Evolutionary conservation across 2,113 vertebrate species (phyloP), one percentile per base, ranked within the genome.

Genomic region (Gasterosteus nipponicus): DNA sequence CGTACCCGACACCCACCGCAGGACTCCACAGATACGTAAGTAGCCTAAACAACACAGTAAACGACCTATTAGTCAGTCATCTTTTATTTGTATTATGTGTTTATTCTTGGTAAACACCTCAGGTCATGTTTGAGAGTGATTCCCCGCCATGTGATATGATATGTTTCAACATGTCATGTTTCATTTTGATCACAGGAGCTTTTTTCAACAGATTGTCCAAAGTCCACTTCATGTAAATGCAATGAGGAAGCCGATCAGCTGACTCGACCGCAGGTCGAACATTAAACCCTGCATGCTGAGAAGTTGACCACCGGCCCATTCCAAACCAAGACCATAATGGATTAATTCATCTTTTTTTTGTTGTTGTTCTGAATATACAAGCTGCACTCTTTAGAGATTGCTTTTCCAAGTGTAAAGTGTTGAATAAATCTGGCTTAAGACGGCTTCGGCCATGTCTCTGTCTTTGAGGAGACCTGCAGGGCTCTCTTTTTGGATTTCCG

Each of bases 211-310:
- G 15, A 46, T 39, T 18, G 7, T 11, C 19, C 12, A 4, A 57
- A 54, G 29, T 68, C n/a, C 1, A 2, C 49, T 41, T 33, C 9
- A 12, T 8, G 16, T 16, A 54, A 22, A 26, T 10, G 9, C 2
- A n/a, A 16, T 19, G 29, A 29, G 9, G n/a, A 68, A 74, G 56
- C 22, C 51, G 59, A 69, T 74, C 47, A 71, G 70, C 70, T 87
- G 78, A 84, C 54, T 14, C 0, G 9, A 12, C 11, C 29, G 11
- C 3, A 1, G 44, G 35, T 73, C 72, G 1, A 80, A 5, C 9
- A 44, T 67, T 33, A 70, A 58, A 63, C 41, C 15, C 1, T 16
- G 22, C 65, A 69, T 58, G 26, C 39, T 56, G 57, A 35, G 10
- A 31, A 7, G 14, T 0, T 42, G 39, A 58, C 38, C 0, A 0